Percentiles rank a stretch among this genome's conserved stretches.
Evolutionary conservation across 2,797 vertebrate genomes (phyloP).

Genomic region (Pseudochirops cupreus): DNA sequence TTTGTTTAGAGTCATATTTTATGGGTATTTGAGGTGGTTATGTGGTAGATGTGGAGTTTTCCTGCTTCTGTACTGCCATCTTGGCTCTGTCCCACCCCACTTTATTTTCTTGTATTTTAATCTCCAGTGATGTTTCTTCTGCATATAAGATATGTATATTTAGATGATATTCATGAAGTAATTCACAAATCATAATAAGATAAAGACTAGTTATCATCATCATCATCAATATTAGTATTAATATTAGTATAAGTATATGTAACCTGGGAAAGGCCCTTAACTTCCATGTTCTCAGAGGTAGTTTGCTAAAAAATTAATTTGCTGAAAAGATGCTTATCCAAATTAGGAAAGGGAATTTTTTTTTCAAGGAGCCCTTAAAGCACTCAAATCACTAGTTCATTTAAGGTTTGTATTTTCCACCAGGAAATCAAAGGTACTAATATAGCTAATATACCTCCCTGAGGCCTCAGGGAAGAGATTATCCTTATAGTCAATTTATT

Average conservation of each 20-base stretch:
- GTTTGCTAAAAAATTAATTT: neutral
- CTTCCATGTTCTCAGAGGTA: no score
- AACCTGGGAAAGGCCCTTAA: neutral
- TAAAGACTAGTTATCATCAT: neutral
- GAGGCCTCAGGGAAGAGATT: neutral
- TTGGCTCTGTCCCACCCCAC: no score
- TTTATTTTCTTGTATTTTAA: no score
- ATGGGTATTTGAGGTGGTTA: no score
- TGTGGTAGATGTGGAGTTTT: no score
- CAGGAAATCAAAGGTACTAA: no score
- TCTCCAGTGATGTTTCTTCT: no score
- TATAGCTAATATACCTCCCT: neutral
- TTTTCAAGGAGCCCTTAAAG: neutral
- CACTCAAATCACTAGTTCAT: neutral
- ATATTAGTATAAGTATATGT: neutral
- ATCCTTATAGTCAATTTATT: neutral
- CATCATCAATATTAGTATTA: neutral
- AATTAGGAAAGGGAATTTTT: neutral
- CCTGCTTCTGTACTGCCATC: no score
- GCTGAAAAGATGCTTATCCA: neutral
- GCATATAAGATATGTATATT: no score
- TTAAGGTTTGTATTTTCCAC: no score
- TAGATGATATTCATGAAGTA: no score
- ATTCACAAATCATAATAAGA: neutral
- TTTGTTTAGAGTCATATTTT: no score